Conservation (phyloP, 2,113 vertebrate species). For the Heterotilapia buettikoferi region DNA sequence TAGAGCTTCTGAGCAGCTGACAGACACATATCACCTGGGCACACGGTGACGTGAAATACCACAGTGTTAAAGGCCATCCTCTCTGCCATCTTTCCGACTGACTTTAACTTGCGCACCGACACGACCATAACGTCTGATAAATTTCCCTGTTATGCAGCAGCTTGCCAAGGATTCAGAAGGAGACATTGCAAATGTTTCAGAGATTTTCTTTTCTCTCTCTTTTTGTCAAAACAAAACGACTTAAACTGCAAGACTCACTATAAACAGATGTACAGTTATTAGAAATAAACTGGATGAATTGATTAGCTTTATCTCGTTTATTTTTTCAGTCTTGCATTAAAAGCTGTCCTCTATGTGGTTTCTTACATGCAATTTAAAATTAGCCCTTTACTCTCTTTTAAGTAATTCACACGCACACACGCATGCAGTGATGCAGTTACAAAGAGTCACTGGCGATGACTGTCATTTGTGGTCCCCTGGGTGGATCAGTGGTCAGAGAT, state of each 20-base stretch:
- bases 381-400: slow-evolving; percentile 4
- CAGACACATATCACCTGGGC: background rate
- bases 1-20: background rate
- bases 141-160: background rate
- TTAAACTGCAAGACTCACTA: background rate
- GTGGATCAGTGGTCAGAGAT: slow-evolving; percentile 38
- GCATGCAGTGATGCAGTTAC: background rate
- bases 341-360: background rate
- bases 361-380: slow-evolving; percentile 29
- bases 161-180: background rate
- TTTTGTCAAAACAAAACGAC: background rate
- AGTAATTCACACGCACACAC: slow-evolving; percentile 34
- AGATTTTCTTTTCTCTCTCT: background rate
- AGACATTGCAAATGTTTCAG: background rate
- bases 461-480: slow-evolving; percentile 28
- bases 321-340: background rate
- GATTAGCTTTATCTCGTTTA: slow-evolving; percentile 6
- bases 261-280: background rate
- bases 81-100: background rate
- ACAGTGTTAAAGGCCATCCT: background rate
- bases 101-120: background rate
- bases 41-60: background rate
- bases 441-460: slow-evolving; percentile 21
- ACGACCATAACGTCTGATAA: background rate
- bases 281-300: slow-evolving; percentile 8